Conservation (phyloP, 2,888 invertebrate genomes). For the Machimus atricapillus region DNA sequence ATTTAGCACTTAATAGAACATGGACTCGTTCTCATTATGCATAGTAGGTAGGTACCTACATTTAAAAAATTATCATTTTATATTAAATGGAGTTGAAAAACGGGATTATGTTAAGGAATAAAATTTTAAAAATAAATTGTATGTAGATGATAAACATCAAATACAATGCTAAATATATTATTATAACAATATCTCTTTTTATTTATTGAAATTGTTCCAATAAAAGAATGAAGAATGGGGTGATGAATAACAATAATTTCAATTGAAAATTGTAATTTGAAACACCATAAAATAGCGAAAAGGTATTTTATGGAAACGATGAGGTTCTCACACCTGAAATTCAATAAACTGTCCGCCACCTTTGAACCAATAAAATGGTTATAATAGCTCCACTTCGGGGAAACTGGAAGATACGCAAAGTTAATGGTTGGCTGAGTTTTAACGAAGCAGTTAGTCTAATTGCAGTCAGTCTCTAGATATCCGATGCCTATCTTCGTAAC, state of each 20-base stretch:
- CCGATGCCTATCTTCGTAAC: slow-evolving; percentile 23
- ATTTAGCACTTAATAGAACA: too few relatives aligned
- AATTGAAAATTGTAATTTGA: neutral
- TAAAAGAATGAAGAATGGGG: neutral
- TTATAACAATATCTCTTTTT: neutral
- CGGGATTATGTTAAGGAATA: too few relatives aligned
- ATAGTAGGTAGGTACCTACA: too few relatives aligned
- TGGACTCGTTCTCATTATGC: too few relatives aligned
- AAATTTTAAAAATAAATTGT: too few relatives aligned
- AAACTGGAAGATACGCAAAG: neutral
- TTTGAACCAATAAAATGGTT: neutral
- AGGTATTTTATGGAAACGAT: neutral
- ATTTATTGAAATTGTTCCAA: neutral
- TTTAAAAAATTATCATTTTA: too few relatives aligned
- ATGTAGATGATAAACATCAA: too few relatives aligned
- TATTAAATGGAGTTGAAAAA: too few relatives aligned
- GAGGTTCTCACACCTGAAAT: neutral
- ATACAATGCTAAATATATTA: too few relatives aligned
- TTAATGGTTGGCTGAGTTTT: neutral
- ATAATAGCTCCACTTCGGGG: neutral
- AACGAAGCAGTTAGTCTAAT: slow-evolving; percentile 28
- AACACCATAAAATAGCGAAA: neutral
- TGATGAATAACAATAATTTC: neutral
- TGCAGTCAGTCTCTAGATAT: slow-evolving; percentile 22
- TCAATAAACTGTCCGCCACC: neutral